Percentiles rank a stretch among this genome's conserved stretches.
Conservation (phyloP, 64 coral and sea anemone species). For the Catalaphyllia jardinei region DNA sequence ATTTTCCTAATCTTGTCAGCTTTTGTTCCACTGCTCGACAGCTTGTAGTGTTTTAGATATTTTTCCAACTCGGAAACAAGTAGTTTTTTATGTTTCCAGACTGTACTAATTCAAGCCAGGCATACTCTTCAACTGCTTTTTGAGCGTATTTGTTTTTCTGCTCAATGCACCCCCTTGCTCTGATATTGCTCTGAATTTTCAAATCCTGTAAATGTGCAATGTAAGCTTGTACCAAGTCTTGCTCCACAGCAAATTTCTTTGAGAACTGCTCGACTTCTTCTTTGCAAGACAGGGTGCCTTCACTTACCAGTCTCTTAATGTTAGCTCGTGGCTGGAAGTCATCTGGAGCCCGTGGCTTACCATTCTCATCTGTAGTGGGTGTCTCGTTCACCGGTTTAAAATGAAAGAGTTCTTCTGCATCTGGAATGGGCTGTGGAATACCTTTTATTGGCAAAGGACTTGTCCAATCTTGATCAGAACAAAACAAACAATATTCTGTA, state of each 20-base stretch:
- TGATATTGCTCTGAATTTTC: too few relatives aligned
- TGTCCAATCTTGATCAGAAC: conserved; percentile 26
- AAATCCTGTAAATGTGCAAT: conserved; percentile 44
- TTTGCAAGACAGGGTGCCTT: not conserved
- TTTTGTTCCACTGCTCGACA: not conserved
- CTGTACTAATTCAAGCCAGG: not conserved
- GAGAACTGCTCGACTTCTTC: conserved; percentile 55
- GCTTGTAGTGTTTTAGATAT: conserved; percentile 7
- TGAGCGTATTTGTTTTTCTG: not conserved
- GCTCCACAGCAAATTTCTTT: conserved; percentile 38
- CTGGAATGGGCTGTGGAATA: conserved; percentile 44
- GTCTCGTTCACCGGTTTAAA: conserved; percentile 17
- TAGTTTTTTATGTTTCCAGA: not conserved
- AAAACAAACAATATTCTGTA: conserved; percentile 31
- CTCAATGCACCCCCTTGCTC: conserved; percentile 3
- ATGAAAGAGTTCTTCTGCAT: conserved; percentile 4
- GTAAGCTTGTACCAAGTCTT: conserved; percentile 18
- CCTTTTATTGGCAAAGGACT: conserved; percentile 25
- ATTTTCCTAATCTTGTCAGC: conserved; percentile 14
- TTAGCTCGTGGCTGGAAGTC: conserved; percentile 55
- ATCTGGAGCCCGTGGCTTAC: not conserved
- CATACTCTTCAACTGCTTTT: conserved; percentile 22
- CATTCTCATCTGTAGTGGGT: not conserved
- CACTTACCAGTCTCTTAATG: conserved; percentile 36
- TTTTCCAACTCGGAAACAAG: conserved; percentile 30